Percentiles rank a stretch among this genome's conserved stretches.
phyloP scores from a whole-genome alignment of 1,140 invertebrate species.

The Bombus confusus region DNA sequence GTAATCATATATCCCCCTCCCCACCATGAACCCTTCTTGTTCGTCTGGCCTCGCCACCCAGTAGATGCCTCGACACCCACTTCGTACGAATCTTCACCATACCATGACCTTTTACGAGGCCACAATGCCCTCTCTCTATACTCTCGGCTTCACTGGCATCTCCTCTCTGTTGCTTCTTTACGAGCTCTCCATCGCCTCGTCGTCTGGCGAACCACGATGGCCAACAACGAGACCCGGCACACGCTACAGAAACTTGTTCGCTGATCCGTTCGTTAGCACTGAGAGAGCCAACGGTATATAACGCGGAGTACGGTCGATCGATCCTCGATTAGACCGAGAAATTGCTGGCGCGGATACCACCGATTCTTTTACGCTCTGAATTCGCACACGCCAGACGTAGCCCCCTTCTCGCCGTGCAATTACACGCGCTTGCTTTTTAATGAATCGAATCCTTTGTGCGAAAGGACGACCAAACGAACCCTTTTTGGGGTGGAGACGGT shows the following conservation, averaged over 20 bases:
- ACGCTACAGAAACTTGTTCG: background rate
- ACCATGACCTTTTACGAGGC: slow-evolving; percentile 53
- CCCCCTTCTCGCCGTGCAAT: background rate
- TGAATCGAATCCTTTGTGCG: slow-evolving; percentile 13
- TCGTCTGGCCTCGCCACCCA: slow-evolving; percentile 36
- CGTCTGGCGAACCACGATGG: background rate
- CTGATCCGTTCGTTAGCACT: slow-evolving; percentile 33
- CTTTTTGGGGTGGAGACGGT: background rate
- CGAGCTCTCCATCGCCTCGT: background rate
- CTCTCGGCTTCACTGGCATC: background rate
- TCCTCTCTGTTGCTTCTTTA: slow-evolving; percentile 6
- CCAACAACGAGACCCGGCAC: background rate
- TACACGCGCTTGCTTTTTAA: slow-evolving; percentile 34
- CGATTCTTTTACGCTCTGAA: slow-evolving; percentile 10
- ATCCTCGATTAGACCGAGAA: slow-evolving; percentile 47
- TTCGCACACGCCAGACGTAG: background rate
- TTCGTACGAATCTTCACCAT: slow-evolving; percentile 59
- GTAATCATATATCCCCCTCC: slow-evolving; percentile 59
- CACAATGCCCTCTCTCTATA: slow-evolving; percentile 28
- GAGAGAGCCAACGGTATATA: slow-evolving; percentile 3
- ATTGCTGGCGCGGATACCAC: slow-evolving; percentile 16
- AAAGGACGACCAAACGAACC: background rate
- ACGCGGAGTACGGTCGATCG: slow-evolving; percentile 16
- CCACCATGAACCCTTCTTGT: background rate
- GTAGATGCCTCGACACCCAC: slow-evolving; percentile 51